Evolutionary conservation across 92 coral and sea anemone species (phyloP).

Genomic region (Chrysogorgia sp.): DNA sequence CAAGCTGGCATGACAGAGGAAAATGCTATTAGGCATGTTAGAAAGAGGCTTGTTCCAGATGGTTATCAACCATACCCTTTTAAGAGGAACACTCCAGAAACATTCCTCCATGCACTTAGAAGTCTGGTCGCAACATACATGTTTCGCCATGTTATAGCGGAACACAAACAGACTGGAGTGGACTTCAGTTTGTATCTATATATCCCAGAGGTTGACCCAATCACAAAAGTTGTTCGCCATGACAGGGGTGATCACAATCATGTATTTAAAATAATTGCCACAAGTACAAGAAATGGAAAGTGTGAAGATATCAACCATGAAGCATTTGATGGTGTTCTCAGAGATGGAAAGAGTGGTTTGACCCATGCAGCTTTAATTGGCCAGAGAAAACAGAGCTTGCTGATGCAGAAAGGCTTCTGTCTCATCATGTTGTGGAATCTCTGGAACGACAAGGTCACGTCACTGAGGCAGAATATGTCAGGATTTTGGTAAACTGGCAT

Average conservation of each 20-base stretch:
- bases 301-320: constrained; percentile 50
- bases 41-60: too few species aligned
- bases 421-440: constrained; percentile 28
- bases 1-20: too few species aligned
- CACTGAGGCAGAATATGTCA: constrained; percentile 33
- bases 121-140: too few species aligned
- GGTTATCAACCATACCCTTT: too few species aligned
- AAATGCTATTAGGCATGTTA: too few species aligned
- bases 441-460: constrained; percentile 8
- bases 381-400: constrained; percentile 58
- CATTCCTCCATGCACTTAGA: too few species aligned
- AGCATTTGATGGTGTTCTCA: constrained; percentile 65
- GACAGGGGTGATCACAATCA: too few species aligned
- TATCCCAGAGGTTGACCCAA: too few species aligned
- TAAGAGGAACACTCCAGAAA: too few species aligned
- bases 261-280: constrained; percentile 40
- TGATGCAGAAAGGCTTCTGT: constrained; percentile 10
- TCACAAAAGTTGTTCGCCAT: constrained; percentile 36
- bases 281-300: constrained; percentile 34
- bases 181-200: too few species aligned
- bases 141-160: too few species aligned
- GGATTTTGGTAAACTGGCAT: constrained; percentile 44
- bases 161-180: too few species aligned
- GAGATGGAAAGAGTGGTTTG: constrained; percentile 59
- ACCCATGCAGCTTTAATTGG: constrained; percentile 70